phyloP scores from a whole-genome alignment of 2,797 vertebrate species.

The Dryobates pubescens region DNA sequence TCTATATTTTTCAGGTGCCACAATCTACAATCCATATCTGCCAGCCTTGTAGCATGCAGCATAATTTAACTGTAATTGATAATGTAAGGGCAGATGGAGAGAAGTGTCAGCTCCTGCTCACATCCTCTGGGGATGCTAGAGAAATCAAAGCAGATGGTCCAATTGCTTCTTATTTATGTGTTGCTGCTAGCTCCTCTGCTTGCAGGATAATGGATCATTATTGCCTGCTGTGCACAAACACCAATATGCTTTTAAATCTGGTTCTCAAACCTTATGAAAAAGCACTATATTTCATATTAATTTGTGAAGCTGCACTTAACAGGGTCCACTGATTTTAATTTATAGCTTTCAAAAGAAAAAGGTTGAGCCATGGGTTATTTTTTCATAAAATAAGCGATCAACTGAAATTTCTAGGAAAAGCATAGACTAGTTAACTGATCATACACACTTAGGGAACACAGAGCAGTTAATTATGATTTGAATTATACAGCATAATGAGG shows the following conservation, averaged over 20 bases:
- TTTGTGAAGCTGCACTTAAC: slow-evolving; percentile 86
- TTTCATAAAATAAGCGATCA: slow-evolving; percentile 33
- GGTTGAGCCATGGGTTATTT: background rate
- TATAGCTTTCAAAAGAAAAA: slow-evolving; percentile 58
- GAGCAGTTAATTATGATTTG: background rate
- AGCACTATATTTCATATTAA: slow-evolving; percentile 89
- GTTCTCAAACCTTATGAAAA: slow-evolving; percentile 86
- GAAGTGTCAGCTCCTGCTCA: slow-evolving; percentile 79
- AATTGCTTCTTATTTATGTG: slow-evolving; percentile 98
- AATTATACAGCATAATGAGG: background rate
- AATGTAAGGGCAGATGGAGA: slow-evolving; percentile 97
- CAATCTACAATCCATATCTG: slow-evolving; percentile 83
- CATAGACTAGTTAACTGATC: background rate
- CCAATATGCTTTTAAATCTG: slow-evolving; percentile 99
- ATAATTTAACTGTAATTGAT: slow-evolving; percentile 98
- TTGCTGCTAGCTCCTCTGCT: slow-evolving; percentile 85
- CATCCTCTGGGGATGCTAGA: slow-evolving; percentile 89
- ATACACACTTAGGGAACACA: background rate
- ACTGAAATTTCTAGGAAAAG: background rate
- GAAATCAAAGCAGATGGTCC: slow-evolving; percentile 99
- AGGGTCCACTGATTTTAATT: slow-evolving; percentile 84
- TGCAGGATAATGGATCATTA: slow-evolving; percentile 97
- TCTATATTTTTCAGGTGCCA: slow-evolving; percentile 83
- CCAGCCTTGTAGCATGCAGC: slow-evolving; percentile 79
- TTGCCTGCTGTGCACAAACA: slow-evolving; percentile 92